phyloP scores from a whole-genome alignment of 2,888 invertebrate genomes.

The Cosmopolites sordidus region DNA sequence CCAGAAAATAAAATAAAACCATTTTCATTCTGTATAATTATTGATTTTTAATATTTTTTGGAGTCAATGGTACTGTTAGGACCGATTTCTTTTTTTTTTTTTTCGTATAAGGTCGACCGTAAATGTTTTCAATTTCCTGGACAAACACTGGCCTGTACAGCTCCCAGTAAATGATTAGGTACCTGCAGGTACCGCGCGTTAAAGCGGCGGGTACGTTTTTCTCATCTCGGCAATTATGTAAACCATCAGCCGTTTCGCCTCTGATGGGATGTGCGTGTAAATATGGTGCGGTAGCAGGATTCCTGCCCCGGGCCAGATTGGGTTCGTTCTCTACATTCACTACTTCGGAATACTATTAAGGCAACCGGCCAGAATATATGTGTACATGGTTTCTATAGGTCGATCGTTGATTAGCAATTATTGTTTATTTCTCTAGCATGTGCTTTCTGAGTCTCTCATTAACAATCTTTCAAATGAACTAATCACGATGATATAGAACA shows the following conservation, averaged over 20 bases:
- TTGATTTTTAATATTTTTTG: too few relatives aligned
- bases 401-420: too few relatives aligned
- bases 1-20: too few relatives aligned
- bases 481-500: too few relatives aligned
- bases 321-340: background rate
- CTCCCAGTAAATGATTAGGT: conserved; percentile 21
- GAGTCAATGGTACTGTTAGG: too few relatives aligned
- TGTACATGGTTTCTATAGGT: background rate
- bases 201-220: conserved; percentile 18
- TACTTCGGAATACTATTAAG: background rate
- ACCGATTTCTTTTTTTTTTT: too few relatives aligned
- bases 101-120: too few relatives aligned
- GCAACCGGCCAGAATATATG: background rate
- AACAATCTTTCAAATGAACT: too few relatives aligned
- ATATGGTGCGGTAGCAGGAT: conserved; percentile 29
- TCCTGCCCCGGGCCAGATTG: conserved; percentile 25
- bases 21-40: too few relatives aligned
- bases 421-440: too few relatives aligned
- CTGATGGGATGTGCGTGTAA: conserved; percentile 31
- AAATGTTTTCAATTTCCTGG: conserved; percentile 24
- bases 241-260: conserved; percentile 28
- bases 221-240: conserved; percentile 28
- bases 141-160: conserved; percentile 15
- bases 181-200: conserved; percentile 8
- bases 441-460: too few relatives aligned